Conservation (phyloP, 1,140 invertebrate species). For the Drosophila kohkoa region DNA sequence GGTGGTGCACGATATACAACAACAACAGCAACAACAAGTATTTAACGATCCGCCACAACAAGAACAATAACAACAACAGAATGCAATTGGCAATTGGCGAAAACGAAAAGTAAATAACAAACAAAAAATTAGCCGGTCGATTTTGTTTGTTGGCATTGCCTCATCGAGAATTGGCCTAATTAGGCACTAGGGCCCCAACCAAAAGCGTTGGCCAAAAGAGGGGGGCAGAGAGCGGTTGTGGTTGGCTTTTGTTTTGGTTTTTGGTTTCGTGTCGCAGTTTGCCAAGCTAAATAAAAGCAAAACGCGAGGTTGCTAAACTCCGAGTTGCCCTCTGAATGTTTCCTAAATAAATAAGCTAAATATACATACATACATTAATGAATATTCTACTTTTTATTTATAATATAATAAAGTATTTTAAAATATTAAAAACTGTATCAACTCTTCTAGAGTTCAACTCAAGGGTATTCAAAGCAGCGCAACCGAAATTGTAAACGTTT, state of each 20-base stretch:
- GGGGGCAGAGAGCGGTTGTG: not conserved
- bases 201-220: not conserved
- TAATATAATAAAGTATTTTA: not conserved
- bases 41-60: slow-evolving; percentile 1
- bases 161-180: slow-evolving; percentile 72
- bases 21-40: not conserved
- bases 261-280: slow-evolving; percentile 63
- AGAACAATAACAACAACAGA: slow-evolving; percentile 29
- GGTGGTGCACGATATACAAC: slow-evolving; percentile 9
- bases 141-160: slow-evolving; percentile 65
- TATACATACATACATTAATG: not conserved
- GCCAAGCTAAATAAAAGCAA: slow-evolving; percentile 15
- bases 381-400: too few species aligned
- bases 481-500: slow-evolving; percentile 52
- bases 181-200: slow-evolving; percentile 37
- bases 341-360: not conserved
- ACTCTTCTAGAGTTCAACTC: too few species aligned
- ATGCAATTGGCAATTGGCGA: slow-evolving; percentile 52
- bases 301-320: not conserved
- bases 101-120: slow-evolving; percentile 66
- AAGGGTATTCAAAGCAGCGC: slow-evolving; percentile 24
- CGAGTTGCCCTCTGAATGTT: slow-evolving; percentile 6
- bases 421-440: too few species aligned
- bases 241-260: slow-evolving; percentile 62
- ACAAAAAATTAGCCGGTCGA: slow-evolving; percentile 64